Conservation (phyloP, 2,113 vertebrate genomes). For the Leptobrachium ailaonicum region DNA sequence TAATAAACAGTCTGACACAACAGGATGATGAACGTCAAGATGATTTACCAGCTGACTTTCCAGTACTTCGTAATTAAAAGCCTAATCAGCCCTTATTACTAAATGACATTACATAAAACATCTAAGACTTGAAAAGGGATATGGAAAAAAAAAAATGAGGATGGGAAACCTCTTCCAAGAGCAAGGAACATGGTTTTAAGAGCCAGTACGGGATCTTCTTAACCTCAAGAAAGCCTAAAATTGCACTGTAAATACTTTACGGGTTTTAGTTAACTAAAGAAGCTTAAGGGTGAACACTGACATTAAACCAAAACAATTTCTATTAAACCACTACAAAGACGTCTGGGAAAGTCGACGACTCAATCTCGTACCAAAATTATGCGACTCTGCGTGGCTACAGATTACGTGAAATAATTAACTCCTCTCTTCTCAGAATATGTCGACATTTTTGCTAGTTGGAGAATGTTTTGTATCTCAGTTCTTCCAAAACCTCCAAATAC, state of each 20-base stretch:
- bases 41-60: not conserved
- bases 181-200: not conserved
- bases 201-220: not conserved
- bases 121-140: slow-evolving; percentile 4
- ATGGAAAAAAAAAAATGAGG: not conserved
- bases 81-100: not conserved
- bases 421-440: not conserved
- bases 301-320: slow-evolving; percentile 30
- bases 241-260: slow-evolving; percentile 22
- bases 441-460: too few relatives aligned
- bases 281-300: slow-evolving; percentile 21
- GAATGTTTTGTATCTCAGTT: too few relatives aligned
- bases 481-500: too few relatives aligned
- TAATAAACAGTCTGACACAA: not conserved
- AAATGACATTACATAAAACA: not conserved
- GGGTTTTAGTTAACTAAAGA: slow-evolving; percentile 21
- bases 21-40: not conserved
- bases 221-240: slow-evolving; percentile 27
- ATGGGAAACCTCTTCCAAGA: not conserved
- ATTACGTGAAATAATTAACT: not conserved
- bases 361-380: not conserved
- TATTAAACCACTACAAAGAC: slow-evolving; percentile 21
- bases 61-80: not conserved
- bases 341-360: not conserved
- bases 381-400: not conserved